Base-by-base conservation (phyloP, 2,113 vertebrate species). In the Porphyrio hochstetteri region DNA sequence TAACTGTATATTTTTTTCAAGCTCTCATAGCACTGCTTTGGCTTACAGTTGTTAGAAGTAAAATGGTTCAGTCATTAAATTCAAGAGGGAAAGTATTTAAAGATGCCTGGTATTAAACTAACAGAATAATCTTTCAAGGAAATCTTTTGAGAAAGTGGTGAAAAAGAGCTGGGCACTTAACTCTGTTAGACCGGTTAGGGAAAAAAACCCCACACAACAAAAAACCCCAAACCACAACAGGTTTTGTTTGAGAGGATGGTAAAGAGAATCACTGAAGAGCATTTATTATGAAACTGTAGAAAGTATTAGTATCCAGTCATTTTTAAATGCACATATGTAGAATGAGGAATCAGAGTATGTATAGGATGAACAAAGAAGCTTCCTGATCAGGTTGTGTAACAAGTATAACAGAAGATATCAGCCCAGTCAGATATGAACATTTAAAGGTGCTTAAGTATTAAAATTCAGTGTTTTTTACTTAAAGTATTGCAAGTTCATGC, bases 141-240 rank as follows among this genome's bases (percentile, higher is more conserved):
- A 96, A 91, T 61, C n/a, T 92, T 93, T 91, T 84, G 55, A 84
- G 87, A 82, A 82, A 95, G 61, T 92, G 79, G 70, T 95, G 75
- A 90, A 81, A 94, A 96, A 90, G 90, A 95, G 91, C 95, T 95
- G 96, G 89, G 93, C 96, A 95, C 96, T 96, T 95, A 96, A 96
- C 80, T 83, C 95, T 95, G 91, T 97, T 96, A 90, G 69, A 93
- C n/a, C 5, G 23, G 11, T 92, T 91, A 88, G 82, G 82, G 6
- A 12, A 9, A 8, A 10, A 59, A 35, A 53, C 10, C 21, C 5
- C 13, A 14, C 24, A 15, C 25, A 53, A 27, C 14, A 27, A 24
- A 24, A 11, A 20, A 2, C 2, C 52, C 27, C 25, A 48, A 71
- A 61, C 3, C n/a, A 85, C 18, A 82, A 19, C 25, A 64, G 40